Conservation (phyloP, 2,888 invertebrate genomes). For the Leptinotarsa haldemani region DNA sequence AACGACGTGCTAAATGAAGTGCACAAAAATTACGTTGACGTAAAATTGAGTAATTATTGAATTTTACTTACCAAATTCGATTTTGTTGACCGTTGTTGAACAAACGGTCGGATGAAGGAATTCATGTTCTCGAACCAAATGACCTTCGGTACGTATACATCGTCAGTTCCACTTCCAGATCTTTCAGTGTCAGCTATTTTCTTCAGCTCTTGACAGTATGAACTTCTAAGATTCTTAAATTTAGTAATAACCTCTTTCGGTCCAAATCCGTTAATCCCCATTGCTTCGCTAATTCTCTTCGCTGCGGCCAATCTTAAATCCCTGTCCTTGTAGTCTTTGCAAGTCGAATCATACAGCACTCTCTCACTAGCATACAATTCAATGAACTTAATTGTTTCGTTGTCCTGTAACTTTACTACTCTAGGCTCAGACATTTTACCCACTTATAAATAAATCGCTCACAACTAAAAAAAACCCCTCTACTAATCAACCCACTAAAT, state of each 20-base stretch:
- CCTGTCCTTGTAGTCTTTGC: conserved; percentile 56
- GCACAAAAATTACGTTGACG: background rate
- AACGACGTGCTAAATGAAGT: background rate
- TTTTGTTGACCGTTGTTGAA: background rate
- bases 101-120: conserved; percentile 10
- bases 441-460: conserved; percentile 9
- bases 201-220: conserved; percentile 27
- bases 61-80: background rate
- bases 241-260: conserved; percentile 26
- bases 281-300: conserved; percentile 18
- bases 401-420: background rate
- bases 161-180: conserved; percentile 10
- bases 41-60: too few species aligned
- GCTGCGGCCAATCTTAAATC: conserved; percentile 27
- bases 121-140: conserved; percentile 7
- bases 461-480: background rate
- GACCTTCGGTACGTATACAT: conserved; percentile 6
- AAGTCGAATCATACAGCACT: conserved; percentile 60
- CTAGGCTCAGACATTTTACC: background rate
- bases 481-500: background rate
- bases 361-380: conserved; percentile 57
- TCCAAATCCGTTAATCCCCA: conserved; percentile 24
- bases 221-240: conserved; percentile 30
- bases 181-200: conserved; percentile 16
- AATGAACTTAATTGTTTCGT: conserved; percentile 52